Conservation (phyloP, 2,888 invertebrate species). For the Diloba caeruleocephala region DNA sequence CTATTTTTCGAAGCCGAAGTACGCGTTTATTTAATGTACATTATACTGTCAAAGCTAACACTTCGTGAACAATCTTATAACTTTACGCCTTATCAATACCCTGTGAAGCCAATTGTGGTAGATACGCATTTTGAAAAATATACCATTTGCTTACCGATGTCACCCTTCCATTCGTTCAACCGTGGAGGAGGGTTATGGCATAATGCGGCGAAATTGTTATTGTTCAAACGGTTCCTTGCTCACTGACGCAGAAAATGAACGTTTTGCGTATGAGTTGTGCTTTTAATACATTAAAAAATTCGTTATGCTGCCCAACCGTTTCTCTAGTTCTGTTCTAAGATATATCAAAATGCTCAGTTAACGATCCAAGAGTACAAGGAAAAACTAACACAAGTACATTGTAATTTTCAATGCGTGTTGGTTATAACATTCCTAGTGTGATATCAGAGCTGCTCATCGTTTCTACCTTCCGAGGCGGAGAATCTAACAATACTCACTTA, state of each 20-base stretch:
- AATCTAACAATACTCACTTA: slow-evolving; percentile 61
- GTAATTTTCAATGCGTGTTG: slow-evolving; percentile 18
- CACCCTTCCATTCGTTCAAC: slow-evolving; percentile 67
- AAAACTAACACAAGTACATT: slow-evolving; percentile 8
- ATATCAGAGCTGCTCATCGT: slow-evolving; percentile 40
- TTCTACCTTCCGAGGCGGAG: slow-evolving; percentile 43
- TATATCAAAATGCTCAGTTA: slow-evolving; percentile 1
- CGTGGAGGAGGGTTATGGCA: slow-evolving; percentile 75
- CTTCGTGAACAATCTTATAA: slow-evolving; percentile 14
- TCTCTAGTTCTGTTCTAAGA: slow-evolving; percentile 25
- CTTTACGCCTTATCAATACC: slow-evolving; percentile 37
- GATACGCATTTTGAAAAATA: slow-evolving; percentile 60
- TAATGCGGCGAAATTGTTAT: slow-evolving; percentile 80
- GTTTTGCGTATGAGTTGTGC: slow-evolving; percentile 65
- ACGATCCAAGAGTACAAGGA: slow-evolving; percentile 19
- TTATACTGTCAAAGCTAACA: slow-evolving; percentile 6
- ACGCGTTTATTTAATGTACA: not conserved
- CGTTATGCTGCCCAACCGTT: slow-evolving; percentile 39
- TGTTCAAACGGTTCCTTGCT: slow-evolving; percentile 73
- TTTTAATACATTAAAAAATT: slow-evolving; percentile 49
- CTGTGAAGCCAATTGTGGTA: slow-evolving; percentile 65
- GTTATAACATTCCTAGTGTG: slow-evolving; percentile 22
- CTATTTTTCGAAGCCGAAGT: not conserved
- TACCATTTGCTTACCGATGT: slow-evolving; percentile 65
- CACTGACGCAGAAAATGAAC: slow-evolving; percentile 76